Percentiles rank a stretch among this genome's conserved stretches.
These are phyloP conservation scores for Cephalopterus ornatus DNA, from an alignment of 2,113 vertebrate species.

Conservation along the genomic window DNA sequence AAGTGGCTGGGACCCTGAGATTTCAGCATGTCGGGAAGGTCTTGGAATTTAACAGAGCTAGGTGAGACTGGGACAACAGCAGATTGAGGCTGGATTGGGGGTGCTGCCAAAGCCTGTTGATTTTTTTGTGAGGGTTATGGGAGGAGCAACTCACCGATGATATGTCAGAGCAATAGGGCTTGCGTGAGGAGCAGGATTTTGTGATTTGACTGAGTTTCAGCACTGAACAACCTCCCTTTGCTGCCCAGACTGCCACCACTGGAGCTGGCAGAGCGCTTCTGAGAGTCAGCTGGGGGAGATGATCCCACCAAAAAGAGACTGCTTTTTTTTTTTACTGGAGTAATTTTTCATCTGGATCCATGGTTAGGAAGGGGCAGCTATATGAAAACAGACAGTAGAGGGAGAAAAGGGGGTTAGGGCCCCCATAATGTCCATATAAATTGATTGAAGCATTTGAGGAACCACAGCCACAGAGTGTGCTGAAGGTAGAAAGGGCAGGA, in stretches of 20 bases:
- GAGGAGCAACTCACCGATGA: background rate
- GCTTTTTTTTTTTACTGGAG: background rate
- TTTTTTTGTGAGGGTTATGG: background rate
- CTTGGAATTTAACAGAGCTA: background rate
- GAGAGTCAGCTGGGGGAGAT: background rate
- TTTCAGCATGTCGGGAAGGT: background rate
- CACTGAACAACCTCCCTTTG: background rate
- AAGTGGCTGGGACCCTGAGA: background rate
- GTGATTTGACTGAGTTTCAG: background rate
- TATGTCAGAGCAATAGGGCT: background rate
- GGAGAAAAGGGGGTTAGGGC: background rate
- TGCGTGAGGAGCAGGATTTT: background rate
- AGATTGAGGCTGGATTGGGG: background rate
- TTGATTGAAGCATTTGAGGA: background rate
- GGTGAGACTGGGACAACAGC: background rate
- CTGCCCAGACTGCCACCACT: background rate
- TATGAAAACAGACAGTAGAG: background rate
- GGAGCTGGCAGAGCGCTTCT: background rate
- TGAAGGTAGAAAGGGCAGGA: background rate
- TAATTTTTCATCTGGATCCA: background rate
- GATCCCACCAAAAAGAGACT: background rate
- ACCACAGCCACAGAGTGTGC: background rate
- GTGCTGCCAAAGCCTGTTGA: slow-evolving; percentile 10
- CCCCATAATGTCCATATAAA: background rate
- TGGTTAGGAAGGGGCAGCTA: background rate